Base-by-base conservation (phyloP, 2,888 invertebrate genomes). In the Malacosoma neustria region DNA sequence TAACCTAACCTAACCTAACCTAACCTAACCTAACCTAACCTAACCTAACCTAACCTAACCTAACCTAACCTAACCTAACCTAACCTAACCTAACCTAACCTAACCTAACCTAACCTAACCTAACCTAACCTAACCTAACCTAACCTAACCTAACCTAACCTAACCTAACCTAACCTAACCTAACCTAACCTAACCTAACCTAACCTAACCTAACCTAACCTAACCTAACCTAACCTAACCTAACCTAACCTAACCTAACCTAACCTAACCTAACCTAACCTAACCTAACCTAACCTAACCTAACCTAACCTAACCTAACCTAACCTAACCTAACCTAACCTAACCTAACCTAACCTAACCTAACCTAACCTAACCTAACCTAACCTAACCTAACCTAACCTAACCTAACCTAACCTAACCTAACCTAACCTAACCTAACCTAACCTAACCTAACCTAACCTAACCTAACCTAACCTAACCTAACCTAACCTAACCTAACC, bases 61-160 rank as follows among this genome's bases (percentile, higher is more conserved):
- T 36, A 41, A 41, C 38, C 41, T 38, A 38, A 38, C 38, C 41
- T 38, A 41, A 41, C 41, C 41, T 37, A 41, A 41, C 41, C 41
- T 38, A 41, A 41, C 43, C 42, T 42, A 46, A 43, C 46, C 43
- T 40, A 46, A 40, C 46, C 42, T 42, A 46, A 42, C 46, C 43
- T 40, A 46, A 40, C 46, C 40, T 38, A 42, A 41, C 42, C 41
- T 41, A 41, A 38, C 43, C 41, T 39, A 39, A 42, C 42, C 42
- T 42, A 42, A 42, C 41, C 41, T 42, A 42, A 42, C 41, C 38
- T 35, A 40, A 34, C 35, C 35, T 33, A 39, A 39, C 35, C 35
- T 40, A 43, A 43, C 40, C 36, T 40, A 36, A 38, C 38, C 40
- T 38, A 43, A 39, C 39, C 39, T 41, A 41, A 39, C 41, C 40